Conservation (phyloP, 2,797 vertebrate genomes). For the Sorex maritimensis region DNA sequence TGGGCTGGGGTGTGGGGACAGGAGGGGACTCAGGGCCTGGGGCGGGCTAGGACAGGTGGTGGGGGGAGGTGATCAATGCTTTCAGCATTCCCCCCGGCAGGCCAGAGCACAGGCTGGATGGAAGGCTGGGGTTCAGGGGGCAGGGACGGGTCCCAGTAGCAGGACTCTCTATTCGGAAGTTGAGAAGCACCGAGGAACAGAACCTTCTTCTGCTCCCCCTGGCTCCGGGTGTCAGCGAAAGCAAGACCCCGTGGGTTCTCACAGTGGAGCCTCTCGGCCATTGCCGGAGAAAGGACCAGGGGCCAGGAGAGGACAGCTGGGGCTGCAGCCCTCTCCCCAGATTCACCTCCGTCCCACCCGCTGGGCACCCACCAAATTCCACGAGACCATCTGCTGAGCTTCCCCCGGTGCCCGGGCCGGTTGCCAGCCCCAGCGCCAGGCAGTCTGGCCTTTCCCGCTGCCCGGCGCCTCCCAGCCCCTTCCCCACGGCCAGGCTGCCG, state of each 20-base stretch:
- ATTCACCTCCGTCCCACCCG: conserved; percentile 56
- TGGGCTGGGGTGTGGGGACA: neutral
- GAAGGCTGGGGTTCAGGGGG: neutral
- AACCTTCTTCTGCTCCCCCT: neutral
- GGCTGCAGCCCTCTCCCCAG: conserved; percentile 28
- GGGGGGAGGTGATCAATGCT: neutral
- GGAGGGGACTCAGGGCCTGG: neutral
- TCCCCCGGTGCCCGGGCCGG: conserved; percentile 66
- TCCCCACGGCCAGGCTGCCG: conserved; percentile 34
- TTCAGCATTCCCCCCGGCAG: neutral
- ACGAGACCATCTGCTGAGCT: conserved; percentile 74
- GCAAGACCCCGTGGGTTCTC: neutral
- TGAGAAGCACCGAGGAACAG: neutral
- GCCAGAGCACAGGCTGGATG: neutral
- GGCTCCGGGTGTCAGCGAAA: neutral
- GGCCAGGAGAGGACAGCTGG: neutral
- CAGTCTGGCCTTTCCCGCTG: conserved; percentile 63
- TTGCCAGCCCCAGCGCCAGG: conserved; percentile 72
- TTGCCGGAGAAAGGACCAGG: neutral
- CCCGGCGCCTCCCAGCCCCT: conserved; percentile 50
- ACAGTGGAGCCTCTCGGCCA: neutral
- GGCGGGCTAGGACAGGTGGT: neutral
- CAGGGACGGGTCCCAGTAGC: neutral
- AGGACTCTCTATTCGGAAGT: neutral
- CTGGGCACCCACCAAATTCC: conserved; percentile 74